Percentiles rank a stretch among this genome's conserved stretches.
These are phyloP conservation scores for Antidorcas marsupialis DNA, from an alignment of 2,113 vertebrate genomes.

Conservation along the genomic window DNA sequence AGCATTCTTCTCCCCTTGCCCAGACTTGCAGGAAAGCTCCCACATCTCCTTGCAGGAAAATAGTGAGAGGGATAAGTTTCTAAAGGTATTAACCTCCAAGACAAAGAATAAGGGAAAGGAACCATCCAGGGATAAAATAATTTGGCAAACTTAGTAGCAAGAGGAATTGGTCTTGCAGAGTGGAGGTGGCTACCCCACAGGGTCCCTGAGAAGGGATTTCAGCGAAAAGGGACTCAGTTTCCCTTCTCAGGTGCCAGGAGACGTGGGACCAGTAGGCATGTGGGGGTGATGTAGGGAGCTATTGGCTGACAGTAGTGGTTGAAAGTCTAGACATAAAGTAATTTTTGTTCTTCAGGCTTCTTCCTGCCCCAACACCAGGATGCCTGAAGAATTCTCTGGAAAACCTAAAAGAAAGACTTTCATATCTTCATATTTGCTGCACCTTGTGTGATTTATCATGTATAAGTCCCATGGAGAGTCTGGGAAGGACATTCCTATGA, in stretches of 20 bases:
- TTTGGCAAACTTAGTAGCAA: neutral
- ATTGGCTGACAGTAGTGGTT: neutral
- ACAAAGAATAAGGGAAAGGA: neutral
- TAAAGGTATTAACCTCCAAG: neutral
- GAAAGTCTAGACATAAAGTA: neutral
- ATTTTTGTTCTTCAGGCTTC: neutral
- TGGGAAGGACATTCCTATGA: neutral
- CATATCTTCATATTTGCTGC: neutral
- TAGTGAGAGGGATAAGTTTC: neutral
- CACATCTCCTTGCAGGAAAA: neutral
- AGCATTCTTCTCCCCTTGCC: neutral
- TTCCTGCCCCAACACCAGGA: neutral
- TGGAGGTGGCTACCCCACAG: neutral
- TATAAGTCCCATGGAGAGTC: neutral
- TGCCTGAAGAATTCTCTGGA: neutral
- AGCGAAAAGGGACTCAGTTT: neutral
- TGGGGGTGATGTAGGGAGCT: rapidly evolving
- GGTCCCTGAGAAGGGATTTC: neutral
- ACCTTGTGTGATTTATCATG: neutral
- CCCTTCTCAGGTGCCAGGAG: neutral
- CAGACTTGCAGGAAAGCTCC: too few relatives aligned
- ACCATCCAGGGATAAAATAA: neutral
- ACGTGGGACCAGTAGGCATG: neutral
- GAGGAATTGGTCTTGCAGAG: neutral
- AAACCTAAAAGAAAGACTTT: neutral